Evolutionary conservation across 2,113 vertebrate genomes (phyloP), one percentile per base, ranked within the genome.

Genomic region (Tyto alba): DNA sequence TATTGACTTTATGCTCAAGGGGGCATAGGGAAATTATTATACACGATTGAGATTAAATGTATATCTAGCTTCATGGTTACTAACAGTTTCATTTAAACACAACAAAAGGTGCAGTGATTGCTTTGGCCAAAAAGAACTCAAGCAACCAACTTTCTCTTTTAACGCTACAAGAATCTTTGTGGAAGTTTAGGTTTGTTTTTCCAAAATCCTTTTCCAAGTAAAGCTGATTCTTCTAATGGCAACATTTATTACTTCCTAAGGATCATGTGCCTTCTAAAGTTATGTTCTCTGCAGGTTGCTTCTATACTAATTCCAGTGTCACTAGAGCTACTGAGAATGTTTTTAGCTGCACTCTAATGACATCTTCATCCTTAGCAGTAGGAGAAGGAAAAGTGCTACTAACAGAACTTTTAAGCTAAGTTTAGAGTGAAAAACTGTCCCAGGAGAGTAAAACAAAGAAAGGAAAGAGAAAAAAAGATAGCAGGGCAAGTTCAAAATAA

Each of bases 111-210:
- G 25, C 34, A 56, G 11, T 12, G 6, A n/a, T 7, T 43, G 25
- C n/a, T 89, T 75, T 59, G 30, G 45, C 40, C 43, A 68, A 53
- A 73, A 84, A 29, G 11, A 77, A 53, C 26, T 55, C 48, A 56
- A 79, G 34, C 30, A n/a, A 64, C 30, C 34, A 47, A 18, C 25
- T 52, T 36, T 48, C n/a, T 53, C 16, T 72, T 73, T 36, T 34
- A 66, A 56, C 0, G 0, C 45, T 68, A 17, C 30, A 48, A 6
- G 8, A 7, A 11, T 55, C 21, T 74, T 25, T 38, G 5, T 55
- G 32, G 41, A 59, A 50, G 7, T 60, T 56, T 40, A 27, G 21
- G 7, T 10, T 88, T 76, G n/a, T 53, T 92, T 67, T 71, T 78
- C 27, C 59, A 71, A 81, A 92, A 67, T 43, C 29, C 17, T 92